phyloP scores from a whole-genome alignment of 2,113 vertebrate species.

The Guaruba guarouba region DNA sequence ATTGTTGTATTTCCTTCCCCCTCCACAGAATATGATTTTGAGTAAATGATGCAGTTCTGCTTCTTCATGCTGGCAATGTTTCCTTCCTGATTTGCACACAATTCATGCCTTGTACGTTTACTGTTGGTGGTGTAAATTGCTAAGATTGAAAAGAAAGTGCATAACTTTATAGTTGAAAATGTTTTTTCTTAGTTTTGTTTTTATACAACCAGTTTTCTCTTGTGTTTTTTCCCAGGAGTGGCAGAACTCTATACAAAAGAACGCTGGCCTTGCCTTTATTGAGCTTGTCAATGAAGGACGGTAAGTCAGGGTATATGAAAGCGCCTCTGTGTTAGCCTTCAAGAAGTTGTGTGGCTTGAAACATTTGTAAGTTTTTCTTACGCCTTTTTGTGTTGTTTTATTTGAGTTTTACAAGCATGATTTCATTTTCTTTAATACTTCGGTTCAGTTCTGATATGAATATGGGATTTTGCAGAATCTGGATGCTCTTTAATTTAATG shows the following conservation, averaged over 20 bases:
- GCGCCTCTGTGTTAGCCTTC: neutral
- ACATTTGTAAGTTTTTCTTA: neutral
- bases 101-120: neutral
- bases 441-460: neutral
- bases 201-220: neutral
- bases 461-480: neutral
- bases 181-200: neutral
- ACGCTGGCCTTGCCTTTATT: constrained; percentile 88
- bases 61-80: neutral
- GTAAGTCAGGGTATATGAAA: constrained; percentile 60
- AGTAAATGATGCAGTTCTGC: neutral
- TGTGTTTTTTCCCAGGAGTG: constrained; percentile 78
- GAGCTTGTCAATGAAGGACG: constrained; percentile 91
- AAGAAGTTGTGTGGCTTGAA: neutral
- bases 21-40: neutral
- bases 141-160: constrained; percentile 23
- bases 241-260: constrained; percentile 96
- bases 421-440: neutral
- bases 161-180: constrained; percentile 51
- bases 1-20: neutral
- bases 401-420: neutral
- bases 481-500: neutral
- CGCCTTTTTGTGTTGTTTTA: neutral
- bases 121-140: constrained; percentile 11
- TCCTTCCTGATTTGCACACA: neutral